Percentiles rank a stretch among this genome's conserved stretches.
phyloP scores from a whole-genome alignment of 2,797 vertebrate species.

The Fistularia commersonii region DNA sequence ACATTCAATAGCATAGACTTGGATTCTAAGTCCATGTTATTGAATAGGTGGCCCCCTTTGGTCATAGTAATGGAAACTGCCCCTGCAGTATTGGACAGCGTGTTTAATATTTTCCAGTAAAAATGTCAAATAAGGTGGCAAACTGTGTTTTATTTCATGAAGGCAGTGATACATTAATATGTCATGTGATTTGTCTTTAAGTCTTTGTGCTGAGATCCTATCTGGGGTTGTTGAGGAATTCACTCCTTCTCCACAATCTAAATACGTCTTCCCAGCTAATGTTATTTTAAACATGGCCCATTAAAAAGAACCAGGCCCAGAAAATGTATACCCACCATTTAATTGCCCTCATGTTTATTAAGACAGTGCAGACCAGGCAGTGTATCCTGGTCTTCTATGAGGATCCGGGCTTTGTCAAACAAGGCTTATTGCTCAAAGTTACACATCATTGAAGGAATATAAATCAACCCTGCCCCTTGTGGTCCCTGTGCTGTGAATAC shows the following conservation, averaged over 20 bases:
- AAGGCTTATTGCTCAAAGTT: slow-evolving; percentile 28
- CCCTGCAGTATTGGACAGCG: too few species aligned
- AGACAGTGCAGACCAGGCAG: slow-evolving; percentile 9
- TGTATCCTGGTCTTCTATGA: slow-evolving; percentile 30
- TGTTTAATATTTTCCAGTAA: not conserved
- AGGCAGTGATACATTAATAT: slow-evolving; percentile 1
- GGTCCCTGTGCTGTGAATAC: slow-evolving; percentile 30
- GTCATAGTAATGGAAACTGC: too few species aligned
- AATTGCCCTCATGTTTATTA: slow-evolving; percentile 39
- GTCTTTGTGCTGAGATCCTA: not conserved
- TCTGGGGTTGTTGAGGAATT: slow-evolving; percentile 8
- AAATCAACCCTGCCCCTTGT: slow-evolving; percentile 59
- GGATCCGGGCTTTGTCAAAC: slow-evolving; percentile 46
- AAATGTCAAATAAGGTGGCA: slow-evolving; percentile 22
- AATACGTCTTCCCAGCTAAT: slow-evolving; percentile 14
- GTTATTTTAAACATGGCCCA: slow-evolving; percentile 44
- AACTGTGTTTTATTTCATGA: slow-evolving; percentile 15
- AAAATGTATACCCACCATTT: slow-evolving; percentile 16
- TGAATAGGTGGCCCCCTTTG: not conserved
- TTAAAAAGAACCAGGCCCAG: slow-evolving; percentile 18
- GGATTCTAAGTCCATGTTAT: slow-evolving; percentile 1
- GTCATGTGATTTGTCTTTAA: slow-evolving; percentile 4
- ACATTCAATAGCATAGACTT: too few species aligned
- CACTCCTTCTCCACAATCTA: slow-evolving; percentile 1
- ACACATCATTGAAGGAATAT: slow-evolving; percentile 32